Conservation (phyloP, 2,797 vertebrate genomes). For the Staurois parvus region DNA sequence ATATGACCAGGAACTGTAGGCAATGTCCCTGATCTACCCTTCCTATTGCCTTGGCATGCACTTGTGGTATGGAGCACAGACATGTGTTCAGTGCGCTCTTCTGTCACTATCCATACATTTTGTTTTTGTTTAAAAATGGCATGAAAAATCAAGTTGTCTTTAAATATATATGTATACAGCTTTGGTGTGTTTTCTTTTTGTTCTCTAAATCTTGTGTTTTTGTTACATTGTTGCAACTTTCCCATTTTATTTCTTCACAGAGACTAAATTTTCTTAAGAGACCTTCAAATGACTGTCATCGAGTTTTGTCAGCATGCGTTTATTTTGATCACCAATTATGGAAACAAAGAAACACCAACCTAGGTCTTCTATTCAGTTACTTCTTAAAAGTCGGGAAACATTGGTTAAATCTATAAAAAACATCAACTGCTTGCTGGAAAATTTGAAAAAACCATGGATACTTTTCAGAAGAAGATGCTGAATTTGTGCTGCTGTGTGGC, state of each 20-base stretch:
- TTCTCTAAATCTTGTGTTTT: background rate
- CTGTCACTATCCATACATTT: too few species aligned
- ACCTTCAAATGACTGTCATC: background rate
- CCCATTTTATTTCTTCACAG: conserved; percentile 1
- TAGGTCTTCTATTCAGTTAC: conserved; percentile 67
- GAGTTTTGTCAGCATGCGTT: background rate
- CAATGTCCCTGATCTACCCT: too few species aligned
- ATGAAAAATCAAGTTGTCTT: background rate
- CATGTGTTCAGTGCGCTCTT: background rate
- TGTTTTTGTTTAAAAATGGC: too few species aligned
- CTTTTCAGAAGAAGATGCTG: conserved; percentile 88
- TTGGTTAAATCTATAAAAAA: conserved; percentile 85
- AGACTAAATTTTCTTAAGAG: background rate
- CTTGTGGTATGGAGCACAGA: background rate
- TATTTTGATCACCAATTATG: conserved; percentile 64
- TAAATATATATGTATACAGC: background rate
- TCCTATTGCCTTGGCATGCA: too few species aligned
- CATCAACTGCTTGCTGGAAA: conserved; percentile 88
- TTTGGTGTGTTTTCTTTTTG: background rate
- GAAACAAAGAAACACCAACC: conserved; percentile 60
- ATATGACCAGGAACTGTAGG: too few species aligned
- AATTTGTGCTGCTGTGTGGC: conserved; percentile 81
- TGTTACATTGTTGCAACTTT: background rate
- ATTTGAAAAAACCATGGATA: conserved; percentile 82
- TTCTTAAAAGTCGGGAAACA: conserved; percentile 84